A percentile compares a stretch with the other conserved stretches of the same genome.
Evolutionary conservation across 2,888 invertebrate species (phyloP).

Genomic region (Pristionchus fissidentatus): DNA sequence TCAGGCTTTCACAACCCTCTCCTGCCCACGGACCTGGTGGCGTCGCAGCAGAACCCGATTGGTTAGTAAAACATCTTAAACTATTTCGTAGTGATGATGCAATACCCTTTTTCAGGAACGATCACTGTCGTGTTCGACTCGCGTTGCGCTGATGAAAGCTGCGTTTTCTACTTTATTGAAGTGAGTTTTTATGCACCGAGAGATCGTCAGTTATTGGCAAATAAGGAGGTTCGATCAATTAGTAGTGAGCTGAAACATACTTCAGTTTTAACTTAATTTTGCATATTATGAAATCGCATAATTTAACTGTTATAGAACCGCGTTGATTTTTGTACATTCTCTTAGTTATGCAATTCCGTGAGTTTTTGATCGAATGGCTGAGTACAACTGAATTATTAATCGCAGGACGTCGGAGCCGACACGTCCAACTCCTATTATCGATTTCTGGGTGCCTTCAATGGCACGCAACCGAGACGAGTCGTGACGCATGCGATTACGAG

Average conservation of each 20-base stretch:
- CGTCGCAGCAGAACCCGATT: slow-evolving; percentile 75
- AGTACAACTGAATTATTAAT: background rate
- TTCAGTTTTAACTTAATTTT: no score
- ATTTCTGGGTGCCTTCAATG: slow-evolving; percentile 71
- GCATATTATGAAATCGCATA: no score
- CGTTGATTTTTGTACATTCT: no score
- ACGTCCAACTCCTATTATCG: slow-evolving; percentile 56
- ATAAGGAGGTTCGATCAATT: no score
- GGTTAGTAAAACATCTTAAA: background rate
- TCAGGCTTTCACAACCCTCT: slow-evolving; percentile 73
- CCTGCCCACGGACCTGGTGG: slow-evolving; percentile 54
- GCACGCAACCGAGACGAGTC: slow-evolving; percentile 63
- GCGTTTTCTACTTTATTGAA: slow-evolving; percentile 79
- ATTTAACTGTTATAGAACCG: no score
- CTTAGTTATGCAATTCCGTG: no score
- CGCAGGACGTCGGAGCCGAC: slow-evolving; percentile 49
- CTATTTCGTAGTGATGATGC: background rate
- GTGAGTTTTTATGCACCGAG: slow-evolving; percentile 75
- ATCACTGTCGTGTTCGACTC: slow-evolving; percentile 79
- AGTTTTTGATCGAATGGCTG: no score
- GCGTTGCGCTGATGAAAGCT: slow-evolving; percentile 78
- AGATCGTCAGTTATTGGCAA: no score
- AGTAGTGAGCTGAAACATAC: no score
- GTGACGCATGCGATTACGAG: slow-evolving; percentile 64
- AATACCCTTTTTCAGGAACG: slow-evolving; percentile 70